Percentiles rank a stretch among this genome's conserved stretches.
phyloP scores from a whole-genome alignment of 2,797 vertebrate genomes.

The Alcedo quadribrachys region DNA sequence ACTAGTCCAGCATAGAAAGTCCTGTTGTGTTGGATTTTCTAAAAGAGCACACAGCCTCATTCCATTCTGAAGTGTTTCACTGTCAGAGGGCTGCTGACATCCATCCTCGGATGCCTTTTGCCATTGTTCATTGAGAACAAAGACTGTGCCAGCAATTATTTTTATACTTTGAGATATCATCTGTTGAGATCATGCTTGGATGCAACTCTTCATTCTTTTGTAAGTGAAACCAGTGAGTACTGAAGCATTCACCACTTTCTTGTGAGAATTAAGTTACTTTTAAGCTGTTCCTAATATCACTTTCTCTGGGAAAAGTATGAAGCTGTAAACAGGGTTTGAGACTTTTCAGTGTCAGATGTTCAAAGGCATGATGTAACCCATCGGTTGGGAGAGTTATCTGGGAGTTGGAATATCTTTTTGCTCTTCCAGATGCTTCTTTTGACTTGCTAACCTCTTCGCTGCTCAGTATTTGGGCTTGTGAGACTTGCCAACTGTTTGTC shows the following conservation, averaged over 20 bases:
- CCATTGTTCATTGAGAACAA: neutral
- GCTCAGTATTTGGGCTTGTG: neutral
- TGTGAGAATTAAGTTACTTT: neutral
- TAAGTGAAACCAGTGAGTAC: neutral
- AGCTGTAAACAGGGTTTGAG: constrained; percentile 9
- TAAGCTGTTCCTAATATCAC: neutral
- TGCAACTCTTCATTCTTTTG: neutral
- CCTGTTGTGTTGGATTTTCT: neutral
- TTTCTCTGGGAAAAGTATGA: neutral
- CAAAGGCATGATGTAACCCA: neutral
- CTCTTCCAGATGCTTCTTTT: constrained; percentile 29
- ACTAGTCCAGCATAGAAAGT: neutral
- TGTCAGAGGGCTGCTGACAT: neutral
- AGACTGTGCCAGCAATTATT: neutral
- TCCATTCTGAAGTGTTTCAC: neutral
- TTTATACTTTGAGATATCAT: neutral
- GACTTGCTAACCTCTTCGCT: constrained; percentile 32
- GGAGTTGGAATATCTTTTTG: neutral
- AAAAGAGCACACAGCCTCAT: neutral
- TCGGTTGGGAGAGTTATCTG: neutral
- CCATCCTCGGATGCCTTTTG: neutral
- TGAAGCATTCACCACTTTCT: neutral
- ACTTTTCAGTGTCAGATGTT: neutral
- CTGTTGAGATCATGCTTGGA: constrained; percentile 22
- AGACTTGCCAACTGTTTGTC: neutral